These are phyloP conservation scores for Caenorhabditis auriculariae DNA, from an alignment of 2,888 invertebrate species.

Conservation along the genomic window DNA sequence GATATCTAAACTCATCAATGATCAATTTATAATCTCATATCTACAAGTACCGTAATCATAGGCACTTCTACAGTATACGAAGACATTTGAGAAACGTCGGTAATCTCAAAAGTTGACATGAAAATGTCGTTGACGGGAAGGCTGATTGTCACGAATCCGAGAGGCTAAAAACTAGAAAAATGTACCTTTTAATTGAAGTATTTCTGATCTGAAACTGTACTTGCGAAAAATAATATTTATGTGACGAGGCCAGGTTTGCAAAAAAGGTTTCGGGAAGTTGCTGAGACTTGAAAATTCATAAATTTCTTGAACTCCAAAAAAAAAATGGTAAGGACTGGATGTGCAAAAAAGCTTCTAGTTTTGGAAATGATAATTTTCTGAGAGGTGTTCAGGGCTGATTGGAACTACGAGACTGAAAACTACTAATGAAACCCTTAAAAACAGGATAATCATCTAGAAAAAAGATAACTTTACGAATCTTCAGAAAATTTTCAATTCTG, in stretches of 20 bases:
- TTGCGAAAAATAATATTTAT: too few relatives aligned
- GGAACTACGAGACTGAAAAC: not conserved
- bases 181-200: too few relatives aligned
- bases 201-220: too few relatives aligned
- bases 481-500: not conserved
- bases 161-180: conserved; percentile 10
- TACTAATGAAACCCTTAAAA: not conserved
- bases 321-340: too few relatives aligned
- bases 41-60: conserved; percentile 18
- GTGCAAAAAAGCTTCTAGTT: too few relatives aligned
- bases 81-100: conserved; percentile 17
- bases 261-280: too few relatives aligned
- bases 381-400: not conserved
- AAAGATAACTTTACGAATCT: not conserved
- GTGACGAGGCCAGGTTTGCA: too few relatives aligned
- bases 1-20: not conserved
- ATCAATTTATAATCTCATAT: not conserved
- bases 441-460: not conserved
- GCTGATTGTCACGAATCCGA: conserved; percentile 27
- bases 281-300: not conserved
- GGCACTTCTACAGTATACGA: conserved; percentile 13
- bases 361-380: too few relatives aligned
- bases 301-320: too few relatives aligned
- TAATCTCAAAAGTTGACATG: conserved; percentile 25
- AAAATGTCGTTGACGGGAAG: conserved; percentile 13